A percentile compares a stretch with the other conserved stretches of the same genome.
phyloP scores from a whole-genome alignment of 1,140 invertebrate species.

The Campoletis sonorensis region DNA sequence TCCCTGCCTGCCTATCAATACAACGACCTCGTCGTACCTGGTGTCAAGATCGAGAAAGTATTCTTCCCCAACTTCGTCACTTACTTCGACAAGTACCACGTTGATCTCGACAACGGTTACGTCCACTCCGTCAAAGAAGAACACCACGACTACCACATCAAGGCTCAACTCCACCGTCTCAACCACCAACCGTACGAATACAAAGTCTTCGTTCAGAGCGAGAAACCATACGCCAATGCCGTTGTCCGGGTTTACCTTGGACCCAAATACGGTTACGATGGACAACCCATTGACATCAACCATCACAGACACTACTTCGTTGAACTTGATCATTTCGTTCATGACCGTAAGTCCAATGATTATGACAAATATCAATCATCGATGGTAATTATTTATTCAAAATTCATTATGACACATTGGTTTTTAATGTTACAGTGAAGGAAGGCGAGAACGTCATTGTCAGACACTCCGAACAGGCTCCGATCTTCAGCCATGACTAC shows the following conservation, averaged over 20 bases:
- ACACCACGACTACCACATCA: slow-evolving; percentile 62
- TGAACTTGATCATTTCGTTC: slow-evolving; percentile 83
- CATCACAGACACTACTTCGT: slow-evolving; percentile 80
- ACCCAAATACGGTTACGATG: slow-evolving; percentile 78
- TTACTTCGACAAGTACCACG: slow-evolving; percentile 78
- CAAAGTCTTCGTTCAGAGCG: slow-evolving; percentile 75
- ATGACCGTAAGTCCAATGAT: slow-evolving; percentile 73
- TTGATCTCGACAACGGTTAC: slow-evolving; percentile 77
- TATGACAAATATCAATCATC: neutral
- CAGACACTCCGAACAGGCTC: slow-evolving; percentile 82
- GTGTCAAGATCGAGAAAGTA: slow-evolving; percentile 81
- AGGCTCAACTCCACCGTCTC: slow-evolving; percentile 73
- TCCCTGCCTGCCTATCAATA: slow-evolving; percentile 79
- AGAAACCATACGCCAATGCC: slow-evolving; percentile 69
- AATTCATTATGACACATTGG: slow-evolving; percentile 23
- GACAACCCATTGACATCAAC: slow-evolving; percentile 78
- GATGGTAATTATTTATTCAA: slow-evolving; percentile 10
- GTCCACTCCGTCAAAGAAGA: slow-evolving; percentile 56
- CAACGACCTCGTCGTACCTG: slow-evolving; percentile 80
- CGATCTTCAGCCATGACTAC: slow-evolving; percentile 80
- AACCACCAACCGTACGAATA: slow-evolving; percentile 83
- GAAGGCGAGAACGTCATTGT: slow-evolving; percentile 82
- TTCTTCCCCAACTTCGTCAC: slow-evolving; percentile 80
- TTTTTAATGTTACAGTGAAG: slow-evolving; percentile 71
- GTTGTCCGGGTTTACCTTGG: slow-evolving; percentile 78